Evolutionary conservation across 92 coral and sea anemone genomes (phyloP).

Genomic region (Porites cylindrica): DNA sequence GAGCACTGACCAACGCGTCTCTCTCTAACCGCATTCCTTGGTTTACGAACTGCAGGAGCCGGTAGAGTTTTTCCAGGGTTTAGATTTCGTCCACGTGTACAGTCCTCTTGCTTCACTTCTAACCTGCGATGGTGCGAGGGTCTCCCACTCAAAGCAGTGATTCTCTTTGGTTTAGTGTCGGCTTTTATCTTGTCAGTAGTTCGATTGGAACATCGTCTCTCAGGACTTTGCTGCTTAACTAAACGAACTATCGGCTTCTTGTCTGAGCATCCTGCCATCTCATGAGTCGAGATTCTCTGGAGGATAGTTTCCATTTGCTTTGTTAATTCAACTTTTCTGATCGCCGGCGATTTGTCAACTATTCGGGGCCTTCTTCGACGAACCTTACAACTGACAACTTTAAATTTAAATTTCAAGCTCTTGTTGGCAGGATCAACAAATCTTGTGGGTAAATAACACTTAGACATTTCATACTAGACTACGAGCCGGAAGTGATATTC

Average conservation of each 20-base stretch:
- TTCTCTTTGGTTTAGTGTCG: not conserved
- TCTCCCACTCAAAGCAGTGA: not conserved
- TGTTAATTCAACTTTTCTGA: not conserved
- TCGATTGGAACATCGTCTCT: too few relatives aligned
- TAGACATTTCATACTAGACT: not conserved
- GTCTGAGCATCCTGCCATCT: not conserved
- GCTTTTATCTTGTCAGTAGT: not conserved
- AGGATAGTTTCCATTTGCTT: not conserved
- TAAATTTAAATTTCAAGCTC: not conserved
- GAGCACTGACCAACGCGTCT: not conserved
- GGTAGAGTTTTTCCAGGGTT: not conserved
- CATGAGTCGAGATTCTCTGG: not conserved
- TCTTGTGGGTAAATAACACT: not conserved
- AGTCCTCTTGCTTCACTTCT: not conserved
- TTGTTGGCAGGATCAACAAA: not conserved
- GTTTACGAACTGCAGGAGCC: not conserved
- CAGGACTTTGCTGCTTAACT: conserved; percentile 45
- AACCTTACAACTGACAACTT: conserved; percentile 21
- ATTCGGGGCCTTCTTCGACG: not conserved
- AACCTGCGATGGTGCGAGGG: not conserved
- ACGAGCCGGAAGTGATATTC: not conserved
- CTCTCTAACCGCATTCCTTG: not conserved
- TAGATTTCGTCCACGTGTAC: not conserved
- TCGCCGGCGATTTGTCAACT: not conserved
- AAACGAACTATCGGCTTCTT: too few relatives aligned